A percentile compares a stretch with the other conserved stretches of the same genome.
These are phyloP conservation scores for Anoura caudifer DNA, from an alignment of 2,113 vertebrate genomes.

Conservation along the genomic window DNA sequence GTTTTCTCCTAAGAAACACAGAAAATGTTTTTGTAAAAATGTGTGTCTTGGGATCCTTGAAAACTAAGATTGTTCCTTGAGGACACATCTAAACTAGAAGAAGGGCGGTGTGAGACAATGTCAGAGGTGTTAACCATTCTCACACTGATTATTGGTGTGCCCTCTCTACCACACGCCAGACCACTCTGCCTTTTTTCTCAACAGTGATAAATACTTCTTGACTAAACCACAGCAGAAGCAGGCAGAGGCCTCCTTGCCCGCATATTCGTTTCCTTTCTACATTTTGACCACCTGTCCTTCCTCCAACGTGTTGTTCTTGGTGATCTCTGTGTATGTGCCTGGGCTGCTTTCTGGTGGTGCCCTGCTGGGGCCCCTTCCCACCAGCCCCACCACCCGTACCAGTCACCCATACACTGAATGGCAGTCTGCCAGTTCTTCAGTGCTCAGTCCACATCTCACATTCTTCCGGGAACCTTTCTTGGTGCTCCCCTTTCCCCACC, in stretches of 20 bases:
- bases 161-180: background rate
- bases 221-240: background rate
- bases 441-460: background rate
- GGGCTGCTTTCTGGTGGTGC: background rate
- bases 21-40: slow-evolving; percentile 26
- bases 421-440: background rate
- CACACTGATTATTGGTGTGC: background rate
- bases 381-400: background rate
- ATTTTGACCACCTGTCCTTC: background rate
- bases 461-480: slow-evolving; percentile 15
- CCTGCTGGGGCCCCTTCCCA: background rate
- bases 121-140: background rate
- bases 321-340: background rate
- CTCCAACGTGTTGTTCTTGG: background rate
- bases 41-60: background rate
- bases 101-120: background rate
- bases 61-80: slow-evolving; percentile 4
- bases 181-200: background rate
- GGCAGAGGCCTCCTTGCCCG: background rate
- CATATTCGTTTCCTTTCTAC: background rate
- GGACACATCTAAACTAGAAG: background rate
- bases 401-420: background rate
- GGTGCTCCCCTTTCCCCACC: background rate
- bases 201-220: background rate
- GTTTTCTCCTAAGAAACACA: background rate